Evolutionary conservation across 2,113 vertebrate species (phyloP), one percentile per base, ranked within the genome.

Genomic region (Cisticola juncidis): DNA sequence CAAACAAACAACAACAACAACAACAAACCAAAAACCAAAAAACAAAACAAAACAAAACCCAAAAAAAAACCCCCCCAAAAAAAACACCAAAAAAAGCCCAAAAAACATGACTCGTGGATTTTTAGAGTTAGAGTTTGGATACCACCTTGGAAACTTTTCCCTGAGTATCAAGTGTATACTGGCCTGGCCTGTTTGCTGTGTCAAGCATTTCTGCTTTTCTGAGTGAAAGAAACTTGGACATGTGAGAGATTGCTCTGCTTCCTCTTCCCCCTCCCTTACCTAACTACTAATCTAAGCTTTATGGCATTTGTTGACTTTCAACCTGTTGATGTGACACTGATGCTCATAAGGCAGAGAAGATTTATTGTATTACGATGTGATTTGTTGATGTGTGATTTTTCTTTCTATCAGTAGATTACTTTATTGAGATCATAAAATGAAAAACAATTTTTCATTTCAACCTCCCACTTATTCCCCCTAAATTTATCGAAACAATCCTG

Each of bases 391-490:
- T 66, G 48, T 72, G 54, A 72, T 91, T 91, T 90, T 92, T 92
- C 60, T 68, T 93, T 93, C 80, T 88, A 93, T 92, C 73, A 72
- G 61, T 69, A 92, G 68, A 65, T 93, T 95, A 73, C 38, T 95
- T 94, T 92, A 81, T 78, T 93, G 81, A 94, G 86, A 92, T 65
- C 66, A 92, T 85, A 92, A 96, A 93, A 80, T 35, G 54, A 94
- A 95, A 92, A 92, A 62, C 58, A 82, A 58, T 62, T 95, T 94
- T 87, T 94, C 70, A 84, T 89, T 81, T 94, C 88, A 83, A 36
- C 81, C 70, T 92, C 80, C 65, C 61, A 72, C 61, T 85, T 70
- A 29, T 44, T 82, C 9, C 19, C 11, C 31, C 5, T 92, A 84
- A 95, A 87, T 89, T 84, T 95, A 94, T 79, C 72, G 83, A 92